Base-by-base conservation (phyloP, 1,140 invertebrate genomes). In the Thalassaphorura encarpata region DNA sequence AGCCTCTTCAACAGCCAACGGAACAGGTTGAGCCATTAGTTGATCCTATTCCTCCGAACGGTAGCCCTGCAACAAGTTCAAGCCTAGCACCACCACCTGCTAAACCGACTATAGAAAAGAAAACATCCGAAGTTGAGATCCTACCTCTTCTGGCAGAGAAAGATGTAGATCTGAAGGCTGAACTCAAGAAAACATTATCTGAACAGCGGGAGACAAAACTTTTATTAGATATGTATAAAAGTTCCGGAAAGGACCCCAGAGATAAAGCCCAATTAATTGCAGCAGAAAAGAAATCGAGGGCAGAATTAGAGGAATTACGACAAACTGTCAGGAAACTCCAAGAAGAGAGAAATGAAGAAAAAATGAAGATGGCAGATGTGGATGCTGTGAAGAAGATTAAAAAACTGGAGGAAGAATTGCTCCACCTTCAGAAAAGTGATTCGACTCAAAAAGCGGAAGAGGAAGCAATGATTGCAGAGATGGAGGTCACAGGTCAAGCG, bases 401-500 rank as follows among this genome's bases (percentile, higher is more conserved):
- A 67, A 89, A 92, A 70, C 71, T 95, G 39, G 93, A 98, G 70
- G 93, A 97, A 66, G 87, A 88, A 67, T 73, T 78, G 28, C 67
- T 70, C 41, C 70, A 75, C 23, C 68, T 79, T 21, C 75, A 78
- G 58, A 76, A 77, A 59, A 74, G 70, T 66, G 67, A 80, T 15
- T 67, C 76, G 13, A 70, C 72, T 31, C 63, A 65, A 43, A 65
- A 65, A 26, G 62, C 90, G 82, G 93, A 97, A 71, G 96, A 99
- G 72, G 95, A 98, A 71, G 92, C 93, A 1, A 73, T 99, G 49
- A 74, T 98, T 3, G 97, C 93, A 69, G 97, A 99, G 73, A 97
- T 99, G 89, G 97, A 99, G 72, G 92, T 97, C 1, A 99, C 94
- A 0, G 95, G 95, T 0, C 93, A 97, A 73, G 96, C 96, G 0